Evolutionary conservation across 64 coral and sea anemone genomes (phyloP), one percentile per base, ranked within the genome.

Genomic region (Exaiptasia diaphana): DNA sequence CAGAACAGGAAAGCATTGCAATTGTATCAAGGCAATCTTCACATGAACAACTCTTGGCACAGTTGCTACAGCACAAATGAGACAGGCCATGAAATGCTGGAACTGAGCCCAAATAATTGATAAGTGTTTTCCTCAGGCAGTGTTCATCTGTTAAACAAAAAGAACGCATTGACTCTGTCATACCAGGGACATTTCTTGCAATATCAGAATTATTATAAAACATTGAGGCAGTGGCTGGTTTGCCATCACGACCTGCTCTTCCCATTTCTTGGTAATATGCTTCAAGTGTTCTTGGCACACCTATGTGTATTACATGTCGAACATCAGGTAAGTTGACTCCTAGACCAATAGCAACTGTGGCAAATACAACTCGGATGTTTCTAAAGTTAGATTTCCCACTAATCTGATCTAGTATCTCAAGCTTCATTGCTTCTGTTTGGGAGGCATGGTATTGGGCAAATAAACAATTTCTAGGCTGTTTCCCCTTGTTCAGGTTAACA

Each of bases 291-390:
- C 38, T 15, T 49, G 76, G 76, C 28, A 60, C 76, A 41, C 43
- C 22, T 11, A 83, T 23, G 22, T 82, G 68, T 15, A 83, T 65
- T 37, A 90, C 53, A 24, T 73, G 30, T 38, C 70, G 28, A 41
- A 89, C 68, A 61, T 57, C 9, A 36, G 76, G 53, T 45, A 81
- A 61, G 52, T 88, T 39, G 12, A 89, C 86, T 29, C 87, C 79
- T 26, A 90, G 70, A 12, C 79, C 71, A 73, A 83, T 50, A 38
- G 87, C 57, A 38, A 90, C 71, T 53, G 59, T 91, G 3, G 73
- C 88, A 91, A 90, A 90, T 29, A 90, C 56, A 43, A 90, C 53
- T 38, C 87, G 68, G 62, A 90, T 82, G 34, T 30, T 90, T 41
- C 57, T 59, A 28, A 15, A 29, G 44, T 39, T 11, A 4, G 41